Evolutionary conservation across 2,113 vertebrate genomes (phyloP), one percentile per base, ranked within the genome.

Genomic region (Rhinichthys klamathensis): DNA sequence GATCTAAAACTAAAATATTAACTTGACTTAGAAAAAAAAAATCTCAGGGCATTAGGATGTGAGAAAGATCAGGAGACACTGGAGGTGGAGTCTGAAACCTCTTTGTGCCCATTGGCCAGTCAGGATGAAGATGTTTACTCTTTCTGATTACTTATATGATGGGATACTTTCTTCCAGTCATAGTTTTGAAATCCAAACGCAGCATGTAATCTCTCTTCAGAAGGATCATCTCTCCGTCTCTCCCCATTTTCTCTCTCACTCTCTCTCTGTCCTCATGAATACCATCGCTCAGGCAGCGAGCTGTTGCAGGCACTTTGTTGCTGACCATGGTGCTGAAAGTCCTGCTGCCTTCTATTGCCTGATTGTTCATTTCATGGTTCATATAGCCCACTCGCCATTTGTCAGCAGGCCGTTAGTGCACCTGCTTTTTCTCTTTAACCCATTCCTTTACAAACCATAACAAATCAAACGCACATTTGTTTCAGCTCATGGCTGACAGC

Each of bases 341-440:
- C 92, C 93, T 92, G 89, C 93, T 93, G 92, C 94, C 90, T 94
- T 94, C 94, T 93, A 93, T 95, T 93, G 93, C 93, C 88, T 92
- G 92, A 93, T 92, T 95, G 94, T 95, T 95, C 93, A 95, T 95
- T 95, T 95, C 94, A 95, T 94, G 95, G 93, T 95, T 94, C 94
- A 95, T 95, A 95, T 94, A 95, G 90, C 90, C 91, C 84, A 92
- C 93, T 94, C 93, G 93, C 93, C 92, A 94, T 95, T 95, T 95
- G 94, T 95, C 94, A 94, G 93, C 92, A 86, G 91, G 92, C 94
- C 91, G 93, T 95, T 95, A 94, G 94, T 92, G 89, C 90, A 85
- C 90, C 84, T 86, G 80, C 93, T 92, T 94, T 93, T 95, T 95
- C 80, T 94, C 92, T 93, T 95, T 95, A 94, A 94, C 94, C 94